A percentile compares a stretch with the other conserved stretches of the same genome.
Conservation (phyloP, 2,113 vertebrate species). For the Thermophis baileyi region DNA sequence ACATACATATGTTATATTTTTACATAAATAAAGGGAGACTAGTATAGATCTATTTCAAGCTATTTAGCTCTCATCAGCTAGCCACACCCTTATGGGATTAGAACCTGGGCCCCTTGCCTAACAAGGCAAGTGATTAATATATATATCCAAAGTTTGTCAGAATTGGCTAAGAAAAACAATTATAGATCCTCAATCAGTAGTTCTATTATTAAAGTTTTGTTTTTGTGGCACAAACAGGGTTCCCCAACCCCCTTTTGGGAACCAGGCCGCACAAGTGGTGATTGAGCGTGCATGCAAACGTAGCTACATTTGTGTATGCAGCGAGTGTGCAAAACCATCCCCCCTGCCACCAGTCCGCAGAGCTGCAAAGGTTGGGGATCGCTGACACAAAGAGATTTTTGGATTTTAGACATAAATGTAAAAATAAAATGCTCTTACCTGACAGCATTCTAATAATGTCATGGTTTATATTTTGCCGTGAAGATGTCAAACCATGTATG, state of each 20-base stretch:
- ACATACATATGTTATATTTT: no score
- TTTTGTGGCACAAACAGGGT: neutral
- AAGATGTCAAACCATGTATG: neutral
- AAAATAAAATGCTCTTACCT: neutral
- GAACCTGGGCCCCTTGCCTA: no score
- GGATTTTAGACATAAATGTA: neutral
- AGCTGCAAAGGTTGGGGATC: no score
- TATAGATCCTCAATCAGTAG: neutral
- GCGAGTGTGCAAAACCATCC: no score
- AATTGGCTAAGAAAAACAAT: neutral
- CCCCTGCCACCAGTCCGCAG: no score
- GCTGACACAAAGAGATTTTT: neutral
- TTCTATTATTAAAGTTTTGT: neutral
- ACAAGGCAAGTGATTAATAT: no score
- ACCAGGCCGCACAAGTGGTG: neutral
- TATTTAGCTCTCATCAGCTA: no score
- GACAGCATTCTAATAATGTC: neutral
- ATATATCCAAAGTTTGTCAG: neutral
- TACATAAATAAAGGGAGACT: no score
- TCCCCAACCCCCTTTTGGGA: neutral
- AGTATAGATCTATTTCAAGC: no score
- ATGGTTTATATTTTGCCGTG: neutral
- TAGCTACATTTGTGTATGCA: neutral
- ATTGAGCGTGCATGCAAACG: no score
- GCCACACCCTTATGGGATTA: no score